These are phyloP conservation scores for Rhabdophis nuchalis DNA, from an alignment of 2,797 vertebrate genomes.

Conservation along the genomic window DNA sequence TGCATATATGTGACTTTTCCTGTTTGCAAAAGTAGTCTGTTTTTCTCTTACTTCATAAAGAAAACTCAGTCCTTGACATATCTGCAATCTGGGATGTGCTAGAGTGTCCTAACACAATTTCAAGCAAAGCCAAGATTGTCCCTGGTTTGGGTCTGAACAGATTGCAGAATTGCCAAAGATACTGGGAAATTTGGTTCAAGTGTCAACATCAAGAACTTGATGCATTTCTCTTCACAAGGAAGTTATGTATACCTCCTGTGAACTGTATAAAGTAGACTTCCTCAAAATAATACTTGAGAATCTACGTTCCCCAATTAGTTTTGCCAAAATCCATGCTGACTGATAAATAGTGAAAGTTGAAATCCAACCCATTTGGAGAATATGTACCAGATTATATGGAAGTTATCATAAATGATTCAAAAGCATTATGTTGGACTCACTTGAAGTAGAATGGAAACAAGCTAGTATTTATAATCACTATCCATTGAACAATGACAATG, in stretches of 20 bases:
- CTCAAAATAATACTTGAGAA: not conserved
- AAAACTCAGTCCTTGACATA: constrained; percentile 57
- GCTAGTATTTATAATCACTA: not conserved
- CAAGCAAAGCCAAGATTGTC: constrained; percentile 58
- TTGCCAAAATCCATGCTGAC: not conserved
- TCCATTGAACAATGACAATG: not conserved
- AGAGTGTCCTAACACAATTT: constrained; percentile 54
- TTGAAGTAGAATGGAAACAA: not conserved
- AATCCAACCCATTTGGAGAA: not conserved
- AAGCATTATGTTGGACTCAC: not conserved
- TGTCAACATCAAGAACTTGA: constrained; percentile 31
- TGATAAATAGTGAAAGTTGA: not conserved
- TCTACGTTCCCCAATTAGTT: not conserved
- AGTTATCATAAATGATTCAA: not conserved
- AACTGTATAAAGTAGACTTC: constrained; percentile 6
- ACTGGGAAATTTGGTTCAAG: constrained; percentile 48
- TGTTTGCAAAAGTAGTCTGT: constrained; percentile 57
- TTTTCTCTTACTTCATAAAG: constrained; percentile 60
- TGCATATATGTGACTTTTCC: constrained; percentile 39
- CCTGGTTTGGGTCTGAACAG: constrained; percentile 57
- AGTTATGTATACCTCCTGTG: constrained; percentile 2
- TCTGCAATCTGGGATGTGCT: constrained; percentile 47
- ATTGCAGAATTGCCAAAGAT: constrained; percentile 50
- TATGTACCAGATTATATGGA: not conserved
- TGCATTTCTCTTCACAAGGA: constrained; percentile 28